Evolutionary conservation across 2,113 vertebrate species (phyloP), one percentile per base, ranked within the genome.

Genomic region (Macquaria australasica): DNA sequence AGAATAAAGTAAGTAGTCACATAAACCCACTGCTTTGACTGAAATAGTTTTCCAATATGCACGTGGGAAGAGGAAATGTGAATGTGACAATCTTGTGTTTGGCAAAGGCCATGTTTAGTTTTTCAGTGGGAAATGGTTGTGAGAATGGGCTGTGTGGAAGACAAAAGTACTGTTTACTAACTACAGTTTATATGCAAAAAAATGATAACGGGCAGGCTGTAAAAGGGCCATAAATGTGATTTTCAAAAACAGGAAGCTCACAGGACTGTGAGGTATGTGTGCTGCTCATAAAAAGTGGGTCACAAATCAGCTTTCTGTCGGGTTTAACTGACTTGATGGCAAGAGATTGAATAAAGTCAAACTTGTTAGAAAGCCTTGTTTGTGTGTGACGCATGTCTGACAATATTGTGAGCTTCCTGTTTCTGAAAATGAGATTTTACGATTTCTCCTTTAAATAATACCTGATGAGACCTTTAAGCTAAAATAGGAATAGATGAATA

Each of bases 291-390:
- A 77, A 78, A 71, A 77, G 12, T 53, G 51, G 74, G 56, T 79
- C 71, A 78, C 59, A 59, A 23, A 73, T 37, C 75, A 64, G 15
- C 48, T 58, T 43, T 25, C 37, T 31, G 50, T 77, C 43, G 21
- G 21, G 31, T 81, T 69, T 63, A 69, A 79, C 53, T 59, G 51
- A 85, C 71, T 56, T 1, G 59, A 70, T 48, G 64, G 59, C 59
- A 72, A 59, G 50, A 71, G 31, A 31, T 25, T 56, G 39, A 68
- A 58, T n/a, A 8, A 31, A 82, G 66, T 68, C 68, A 69, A 77
- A 81, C 8, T 37, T 73, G 43, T 68, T 39, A 63, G 48, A 51
- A 41, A 84, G 18, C 59, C 39, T 23, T 62, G 28, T 68, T 56
- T 68, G 25, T 60, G 77, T 68, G 25, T 60, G 77, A 72, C 34